Evolutionary conservation across 2,113 vertebrate genomes (phyloP).

Genomic region (Tiliqua scincoides): DNA sequence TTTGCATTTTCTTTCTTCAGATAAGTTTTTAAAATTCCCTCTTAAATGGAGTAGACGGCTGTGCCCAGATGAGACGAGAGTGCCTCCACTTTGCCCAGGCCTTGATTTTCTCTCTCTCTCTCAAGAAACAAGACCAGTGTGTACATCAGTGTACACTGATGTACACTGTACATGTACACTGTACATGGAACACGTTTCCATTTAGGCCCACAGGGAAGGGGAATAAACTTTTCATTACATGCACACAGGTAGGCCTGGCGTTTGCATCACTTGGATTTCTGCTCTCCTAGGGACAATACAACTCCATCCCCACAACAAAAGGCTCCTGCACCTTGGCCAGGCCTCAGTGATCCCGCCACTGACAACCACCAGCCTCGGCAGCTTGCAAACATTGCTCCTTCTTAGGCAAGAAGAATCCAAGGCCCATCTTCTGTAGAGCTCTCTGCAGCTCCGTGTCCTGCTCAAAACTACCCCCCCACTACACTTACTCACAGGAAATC

Average conservation of each 20-base stretch:
- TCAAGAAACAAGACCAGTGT: not conserved
- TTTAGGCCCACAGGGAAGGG: not conserved
- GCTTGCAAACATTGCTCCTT: too few relatives aligned
- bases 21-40: not conserved
- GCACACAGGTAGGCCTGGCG: not conserved
- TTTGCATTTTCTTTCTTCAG: not conserved
- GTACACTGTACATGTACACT: too few relatives aligned
- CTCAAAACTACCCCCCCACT: too few relatives aligned
- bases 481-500: too few relatives aligned
- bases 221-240: not conserved
- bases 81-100: too few relatives aligned
- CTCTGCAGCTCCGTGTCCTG: too few relatives aligned
- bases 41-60: not conserved
- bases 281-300: rapidly evolving
- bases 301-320: not conserved
- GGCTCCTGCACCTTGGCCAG: not conserved
- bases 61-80: not conserved
- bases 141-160: not conserved
- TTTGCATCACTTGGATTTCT: too few relatives aligned
- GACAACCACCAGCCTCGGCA: not conserved
- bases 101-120: too few relatives aligned
- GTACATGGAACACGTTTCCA: not conserved
- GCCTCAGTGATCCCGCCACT: too few relatives aligned
- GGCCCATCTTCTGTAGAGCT: not conserved
- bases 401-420: not conserved